A percentile compares a stretch with the other conserved stretches of the same genome.
phyloP scores from a whole-genome alignment of 2,888 invertebrate genomes.

The Tyria jacobaeae region DNA sequence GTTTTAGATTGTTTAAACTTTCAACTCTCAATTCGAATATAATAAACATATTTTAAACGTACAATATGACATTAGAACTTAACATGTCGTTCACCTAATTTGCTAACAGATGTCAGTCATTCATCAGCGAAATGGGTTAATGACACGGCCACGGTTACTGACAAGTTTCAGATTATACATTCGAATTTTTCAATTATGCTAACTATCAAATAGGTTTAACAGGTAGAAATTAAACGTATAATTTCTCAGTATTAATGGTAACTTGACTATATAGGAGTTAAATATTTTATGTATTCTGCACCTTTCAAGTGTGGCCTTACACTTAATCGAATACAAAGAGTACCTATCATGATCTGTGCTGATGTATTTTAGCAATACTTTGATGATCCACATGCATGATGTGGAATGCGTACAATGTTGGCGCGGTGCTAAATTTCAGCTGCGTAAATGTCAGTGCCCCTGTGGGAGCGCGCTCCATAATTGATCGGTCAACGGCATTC shows the following conservation, averaged over 20 bases:
- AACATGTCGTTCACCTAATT: no score
- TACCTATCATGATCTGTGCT: slow-evolving; percentile 31
- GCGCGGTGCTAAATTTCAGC: slow-evolving; percentile 69
- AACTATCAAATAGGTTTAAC: no score
- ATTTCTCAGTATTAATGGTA: no score
- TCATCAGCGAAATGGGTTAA: no score
- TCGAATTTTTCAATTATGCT: no score
- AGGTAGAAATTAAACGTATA: no score
- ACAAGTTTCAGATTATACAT: no score
- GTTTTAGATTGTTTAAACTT: no score
- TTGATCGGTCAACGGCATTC: slow-evolving; percentile 78
- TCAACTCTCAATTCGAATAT: no score
- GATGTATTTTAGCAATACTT: slow-evolving; percentile 64
- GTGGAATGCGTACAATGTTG: slow-evolving; percentile 66
- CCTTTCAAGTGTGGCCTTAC: background rate
- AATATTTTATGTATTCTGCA: background rate
- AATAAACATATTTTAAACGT: background rate
- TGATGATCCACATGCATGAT: slow-evolving; percentile 57
- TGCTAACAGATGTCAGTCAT: no score
- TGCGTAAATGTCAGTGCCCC: slow-evolving; percentile 78
- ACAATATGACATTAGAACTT: background rate
- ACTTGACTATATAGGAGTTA: background rate
- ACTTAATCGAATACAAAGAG: slow-evolving; percentile 22
- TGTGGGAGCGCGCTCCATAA: slow-evolving; percentile 61
- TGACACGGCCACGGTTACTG: no score